Percentiles rank a stretch among this genome's conserved stretches.
Evolutionary conservation across 2,888 invertebrate species (phyloP).

Genomic region (Tenthredo notha): DNA sequence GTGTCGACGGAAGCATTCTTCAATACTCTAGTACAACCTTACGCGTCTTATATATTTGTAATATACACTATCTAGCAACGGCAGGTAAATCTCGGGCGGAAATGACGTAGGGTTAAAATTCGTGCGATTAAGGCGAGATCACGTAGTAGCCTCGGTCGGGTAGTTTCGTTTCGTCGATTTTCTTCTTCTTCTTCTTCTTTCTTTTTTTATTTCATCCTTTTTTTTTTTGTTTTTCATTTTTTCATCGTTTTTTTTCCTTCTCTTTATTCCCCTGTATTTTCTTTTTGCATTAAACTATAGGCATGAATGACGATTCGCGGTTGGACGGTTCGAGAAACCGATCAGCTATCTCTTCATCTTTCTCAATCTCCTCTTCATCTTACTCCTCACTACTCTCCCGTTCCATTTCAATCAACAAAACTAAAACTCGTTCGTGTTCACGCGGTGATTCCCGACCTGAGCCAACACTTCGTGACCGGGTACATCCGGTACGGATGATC

Average conservation of each 20-base stretch:
- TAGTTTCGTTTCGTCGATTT: slow-evolving; percentile 32
- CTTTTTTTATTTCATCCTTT: not conserved
- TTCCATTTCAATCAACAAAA: slow-evolving; percentile 30
- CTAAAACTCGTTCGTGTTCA: slow-evolving; percentile 48
- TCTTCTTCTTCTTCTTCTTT: not conserved
- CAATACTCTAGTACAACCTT: slow-evolving; percentile 4
- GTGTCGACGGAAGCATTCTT: slow-evolving; percentile 46
- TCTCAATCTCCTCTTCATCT: not conserved
- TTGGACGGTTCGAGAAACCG: slow-evolving; percentile 35
- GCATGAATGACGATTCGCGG: slow-evolving; percentile 33
- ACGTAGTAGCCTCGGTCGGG: slow-evolving; percentile 61
- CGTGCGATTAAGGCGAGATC: slow-evolving; percentile 67
- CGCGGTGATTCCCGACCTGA: slow-evolving; percentile 65
- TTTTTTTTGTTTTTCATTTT: not conserved
- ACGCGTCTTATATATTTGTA: not conserved
- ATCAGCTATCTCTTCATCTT: slow-evolving; percentile 10
- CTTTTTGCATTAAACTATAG: slow-evolving; percentile 20
- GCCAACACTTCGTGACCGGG: slow-evolving; percentile 70
- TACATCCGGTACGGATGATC: slow-evolving; percentile 70
- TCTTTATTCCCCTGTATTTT: not conserved
- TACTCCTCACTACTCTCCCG: not conserved
- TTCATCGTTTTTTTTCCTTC: not conserved
- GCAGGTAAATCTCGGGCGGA: slow-evolving; percentile 56
- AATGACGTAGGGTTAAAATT: slow-evolving; percentile 66
- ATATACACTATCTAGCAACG: not conserved